These are phyloP conservation scores for Drosophila bocki DNA, from an alignment of 1,140 invertebrate genomes.

Conservation along the genomic window DNA sequence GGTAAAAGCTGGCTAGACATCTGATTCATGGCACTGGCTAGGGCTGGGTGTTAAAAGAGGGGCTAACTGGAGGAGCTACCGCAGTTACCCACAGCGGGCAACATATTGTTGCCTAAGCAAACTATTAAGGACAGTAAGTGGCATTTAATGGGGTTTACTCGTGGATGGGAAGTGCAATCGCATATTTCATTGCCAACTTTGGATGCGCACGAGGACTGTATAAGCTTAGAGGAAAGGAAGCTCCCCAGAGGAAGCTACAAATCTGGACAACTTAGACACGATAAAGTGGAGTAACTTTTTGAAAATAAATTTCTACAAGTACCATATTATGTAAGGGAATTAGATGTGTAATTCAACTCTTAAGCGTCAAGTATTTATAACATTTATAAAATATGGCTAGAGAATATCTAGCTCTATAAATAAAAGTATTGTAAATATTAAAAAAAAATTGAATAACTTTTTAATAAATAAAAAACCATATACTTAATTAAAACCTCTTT, in stretches of 20 bases:
- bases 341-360: background rate
- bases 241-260: constrained; percentile 14
- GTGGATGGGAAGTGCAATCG: constrained; percentile 40
- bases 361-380: background rate
- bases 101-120: constrained; percentile 74
- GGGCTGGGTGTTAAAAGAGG: constrained; percentile 2
- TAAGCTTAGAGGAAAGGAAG: background rate
- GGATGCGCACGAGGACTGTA: constrained; percentile 25
- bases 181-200: constrained; percentile 67
- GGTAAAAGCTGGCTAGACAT: constrained; percentile 67
- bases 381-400: background rate
- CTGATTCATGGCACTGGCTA: background rate
- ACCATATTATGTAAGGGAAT: background rate
- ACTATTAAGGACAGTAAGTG: constrained; percentile 78
- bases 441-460: background rate
- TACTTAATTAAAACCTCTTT: background rate
- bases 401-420: background rate
- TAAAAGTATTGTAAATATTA: background rate
- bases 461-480: background rate
- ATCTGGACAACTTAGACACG: constrained; percentile 19
- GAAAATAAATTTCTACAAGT: background rate
- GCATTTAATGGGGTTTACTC: constrained; percentile 72
- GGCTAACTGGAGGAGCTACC: background rate
- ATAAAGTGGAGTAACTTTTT: background rate
- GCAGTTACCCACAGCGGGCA: constrained; percentile 8